A percentile compares a stretch with the other conserved stretches of the same genome.
Evolutionary conservation across 2,797 vertebrate genomes (phyloP).

Genomic region (Sebastes vulpes): DNA sequence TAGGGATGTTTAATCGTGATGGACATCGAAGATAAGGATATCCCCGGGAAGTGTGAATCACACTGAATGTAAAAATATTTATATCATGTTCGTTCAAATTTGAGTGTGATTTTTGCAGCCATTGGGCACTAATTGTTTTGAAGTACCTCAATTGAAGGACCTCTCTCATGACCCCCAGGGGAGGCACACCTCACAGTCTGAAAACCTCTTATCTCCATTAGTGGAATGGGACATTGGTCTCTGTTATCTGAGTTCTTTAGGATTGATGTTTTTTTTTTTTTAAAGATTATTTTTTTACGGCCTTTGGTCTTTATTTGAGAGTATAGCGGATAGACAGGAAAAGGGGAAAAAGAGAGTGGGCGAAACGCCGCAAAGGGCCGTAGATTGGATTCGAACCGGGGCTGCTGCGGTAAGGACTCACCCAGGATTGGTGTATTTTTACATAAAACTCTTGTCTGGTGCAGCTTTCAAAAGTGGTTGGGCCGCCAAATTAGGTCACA

Average conservation of each 20-base stretch:
- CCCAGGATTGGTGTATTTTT: background rate
- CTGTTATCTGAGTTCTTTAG: no score
- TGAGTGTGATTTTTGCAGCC: background rate
- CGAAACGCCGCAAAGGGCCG: no score
- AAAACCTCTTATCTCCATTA: background rate
- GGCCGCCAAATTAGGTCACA: background rate
- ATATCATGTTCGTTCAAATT: background rate
- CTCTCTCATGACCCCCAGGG: no score
- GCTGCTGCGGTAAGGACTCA: no score
- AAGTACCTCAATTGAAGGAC: background rate
- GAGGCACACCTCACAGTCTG: background rate
- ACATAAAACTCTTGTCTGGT: background rate
- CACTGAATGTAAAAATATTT: background rate
- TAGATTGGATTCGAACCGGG: fast-evolving
- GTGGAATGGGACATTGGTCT: background rate
- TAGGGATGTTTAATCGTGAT: background rate
- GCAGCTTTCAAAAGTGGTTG: background rate
- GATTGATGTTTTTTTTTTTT: no score
- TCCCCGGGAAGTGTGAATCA: background rate
- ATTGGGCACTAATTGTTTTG: background rate
- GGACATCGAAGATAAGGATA: background rate
- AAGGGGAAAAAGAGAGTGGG: no score
- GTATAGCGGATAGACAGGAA: no score
- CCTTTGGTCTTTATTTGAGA: no score
- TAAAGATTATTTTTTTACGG: no score